A percentile compares a stretch with the other conserved stretches of the same genome.
Conservation (phyloP, 2,797 vertebrate species). For the Acanthiza pusilla region DNA sequence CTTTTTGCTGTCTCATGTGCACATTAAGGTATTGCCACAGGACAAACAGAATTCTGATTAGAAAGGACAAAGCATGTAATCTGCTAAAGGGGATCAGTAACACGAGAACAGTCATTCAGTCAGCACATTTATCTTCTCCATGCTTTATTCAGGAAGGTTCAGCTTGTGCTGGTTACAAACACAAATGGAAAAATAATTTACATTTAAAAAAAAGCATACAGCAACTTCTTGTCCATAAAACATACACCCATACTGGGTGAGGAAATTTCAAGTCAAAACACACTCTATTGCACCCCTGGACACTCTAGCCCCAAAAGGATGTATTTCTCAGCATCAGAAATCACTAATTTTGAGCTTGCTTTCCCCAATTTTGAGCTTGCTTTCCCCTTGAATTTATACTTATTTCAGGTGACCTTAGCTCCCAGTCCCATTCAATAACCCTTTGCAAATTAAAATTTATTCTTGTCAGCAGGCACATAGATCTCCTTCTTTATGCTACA, state of each 20-base stretch:
- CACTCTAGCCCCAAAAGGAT: not conserved
- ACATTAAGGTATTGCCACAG: slow-evolving; percentile 21
- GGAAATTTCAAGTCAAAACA: not conserved
- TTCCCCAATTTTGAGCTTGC: not conserved
- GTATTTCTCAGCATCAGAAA: not conserved
- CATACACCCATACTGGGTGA: fast-evolving
- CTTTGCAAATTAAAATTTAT: not conserved
- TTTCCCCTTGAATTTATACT: not conserved
- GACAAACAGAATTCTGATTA: slow-evolving; percentile 53
- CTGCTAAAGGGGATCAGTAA: slow-evolving; percentile 56
- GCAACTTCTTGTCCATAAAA: not conserved
- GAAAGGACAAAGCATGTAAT: slow-evolving; percentile 48
- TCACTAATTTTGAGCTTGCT: not conserved
- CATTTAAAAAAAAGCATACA: not conserved
- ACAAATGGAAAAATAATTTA: not conserved
- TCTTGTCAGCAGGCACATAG: not conserved
- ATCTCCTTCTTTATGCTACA: not conserved
- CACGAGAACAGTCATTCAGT: not conserved
- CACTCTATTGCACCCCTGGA: not conserved
- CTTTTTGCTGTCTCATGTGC: slow-evolving; percentile 17
- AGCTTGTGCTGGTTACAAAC: slow-evolving; percentile 8
- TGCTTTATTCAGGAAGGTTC: slow-evolving; percentile 60
- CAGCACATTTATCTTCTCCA: slow-evolving; percentile 57
- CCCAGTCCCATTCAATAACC: not conserved
- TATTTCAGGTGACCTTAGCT: not conserved